These are phyloP conservation scores for Limnephilus lunatus DNA, from an alignment of 2,888 invertebrate species.

Conservation along the genomic window DNA sequence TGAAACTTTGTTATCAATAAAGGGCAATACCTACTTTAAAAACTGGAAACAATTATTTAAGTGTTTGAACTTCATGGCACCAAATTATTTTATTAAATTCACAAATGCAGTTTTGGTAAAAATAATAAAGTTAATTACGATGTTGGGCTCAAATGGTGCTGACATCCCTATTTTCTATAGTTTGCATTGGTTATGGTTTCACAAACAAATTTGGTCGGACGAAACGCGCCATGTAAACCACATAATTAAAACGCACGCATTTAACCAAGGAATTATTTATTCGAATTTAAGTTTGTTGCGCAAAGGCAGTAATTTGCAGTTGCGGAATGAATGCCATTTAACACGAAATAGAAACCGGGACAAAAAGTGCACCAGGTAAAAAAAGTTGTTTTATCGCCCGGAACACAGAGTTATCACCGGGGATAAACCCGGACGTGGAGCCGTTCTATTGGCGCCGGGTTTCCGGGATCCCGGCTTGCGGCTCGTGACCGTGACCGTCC, in stretches of 20 bases:
- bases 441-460: not conserved
- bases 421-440: slow-evolving; percentile 52
- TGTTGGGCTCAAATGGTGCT: no score
- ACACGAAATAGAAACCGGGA: slow-evolving; percentile 16
- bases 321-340: slow-evolving; percentile 52
- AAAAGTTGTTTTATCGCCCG: slow-evolving; percentile 54
- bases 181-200: not conserved
- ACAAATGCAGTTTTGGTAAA: no score
- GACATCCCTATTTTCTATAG: no score
- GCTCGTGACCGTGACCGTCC: slow-evolving; percentile 35
- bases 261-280: not conserved
- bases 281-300: not conserved
- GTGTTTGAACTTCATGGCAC: no score
- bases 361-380: slow-evolving; percentile 46
- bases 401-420: slow-evolving; percentile 51
- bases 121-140: no score
- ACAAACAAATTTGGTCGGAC: not conserved
- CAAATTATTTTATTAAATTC: no score
- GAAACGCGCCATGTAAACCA: not conserved
- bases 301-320: slow-evolving; percentile 13
- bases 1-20: no score
- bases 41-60: no score
- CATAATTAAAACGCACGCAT: not conserved
- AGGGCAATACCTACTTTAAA: no score
- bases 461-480: not conserved